Evolutionary conservation across 1,140 invertebrate species (phyloP), one percentile per base, ranked within the genome.

Genomic region (Drosophila pectinifera): DNA sequence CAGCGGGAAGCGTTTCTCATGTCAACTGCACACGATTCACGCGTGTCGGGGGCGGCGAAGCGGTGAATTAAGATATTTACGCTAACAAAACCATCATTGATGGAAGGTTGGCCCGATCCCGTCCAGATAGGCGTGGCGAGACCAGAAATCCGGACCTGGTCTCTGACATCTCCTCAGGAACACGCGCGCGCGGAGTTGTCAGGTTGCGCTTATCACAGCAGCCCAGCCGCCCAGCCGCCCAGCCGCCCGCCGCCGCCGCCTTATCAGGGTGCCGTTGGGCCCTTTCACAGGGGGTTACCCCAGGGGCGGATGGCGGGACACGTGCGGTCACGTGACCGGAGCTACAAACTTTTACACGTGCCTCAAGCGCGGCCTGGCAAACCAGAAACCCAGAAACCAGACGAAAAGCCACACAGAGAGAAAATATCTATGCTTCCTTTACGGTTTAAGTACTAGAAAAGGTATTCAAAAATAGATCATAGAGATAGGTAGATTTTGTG

Each of bases 41-140:
- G 76, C 83, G 83, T 86, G 83, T 88, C 83, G 83, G 41, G 83
- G 83, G 83, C 83, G 83, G 79, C 70, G 83, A 86, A 86, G 83
- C 83, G 75, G 79, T 69, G 83, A 86, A 86, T 88, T 86, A 86
- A 86, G 83, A 88, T 86, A 86, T 86, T 88, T 86, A 73, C 73
- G 79, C 45, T 63, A 86, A 88, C 83, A 86, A 86, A 86, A 79
- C 84, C 83, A 86, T 86, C 65, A 77, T 73, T 73, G 59, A 41
- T n/a, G 46, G 43, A 13, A 59, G 59, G 59, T 20, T 28, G 58
- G 53, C n/a, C 22, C 34, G n/a, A n/a, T 24, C 39, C 39, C 48
- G 65, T 75, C 62, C 54, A 72, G 83, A 86, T 88, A 76, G 70
- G 57, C 43, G 38, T 53, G 54, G 49, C 34, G 6, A 11, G 28